Evolutionary conservation across 2,113 vertebrate species (phyloP), one percentile per base, ranked within the genome.

Genomic region (Ptychochromis oligacanthus): DNA sequence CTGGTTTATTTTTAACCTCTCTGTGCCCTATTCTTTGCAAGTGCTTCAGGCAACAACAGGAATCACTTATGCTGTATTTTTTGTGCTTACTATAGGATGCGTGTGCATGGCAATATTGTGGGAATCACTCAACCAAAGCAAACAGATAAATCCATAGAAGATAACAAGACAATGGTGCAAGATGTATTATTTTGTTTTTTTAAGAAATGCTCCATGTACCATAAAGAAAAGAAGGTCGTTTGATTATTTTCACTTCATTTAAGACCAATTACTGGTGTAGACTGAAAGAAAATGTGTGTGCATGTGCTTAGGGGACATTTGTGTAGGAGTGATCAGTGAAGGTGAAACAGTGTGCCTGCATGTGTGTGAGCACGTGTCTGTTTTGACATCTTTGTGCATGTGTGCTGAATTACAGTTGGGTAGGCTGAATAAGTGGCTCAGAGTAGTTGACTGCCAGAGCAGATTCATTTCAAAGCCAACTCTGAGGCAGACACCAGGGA

Each of bases 381-480:
- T 78, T 86, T 77, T 86, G 79, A 86, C 84, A 82, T 86, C 75
- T 72, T 11, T 78, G 80, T 82, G 67, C 80, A 56, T 85, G 84
- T 88, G 79, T 74, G 83, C 74, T 88, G 89, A 80, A 92, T 93
- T 92, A 85, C 83, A 91, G 84, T 92, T 90, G 84, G 92, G 85
- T 89, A 77, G 74, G 83, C 91, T 86, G 85, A 85, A 88, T 92
- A 93, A 93, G 91, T 92, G 93, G 87, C 92, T 93, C 87, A 78
- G 89, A 92, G 92, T 92, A 90, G 88, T 93, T 93, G 87, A 90
- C 89, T 94, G 93, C 92, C 94, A 94, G 93, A 93, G 90, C 90
- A 89, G 93, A 94, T 95, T 94, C 87, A 93, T 94, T 94, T 94
- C 93, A 94, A 94, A 94, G 92, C 92, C 93, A 93, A 93, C 89